phyloP scores from a whole-genome alignment of 2,797 vertebrate genomes.

The Rhinella marina region DNA sequence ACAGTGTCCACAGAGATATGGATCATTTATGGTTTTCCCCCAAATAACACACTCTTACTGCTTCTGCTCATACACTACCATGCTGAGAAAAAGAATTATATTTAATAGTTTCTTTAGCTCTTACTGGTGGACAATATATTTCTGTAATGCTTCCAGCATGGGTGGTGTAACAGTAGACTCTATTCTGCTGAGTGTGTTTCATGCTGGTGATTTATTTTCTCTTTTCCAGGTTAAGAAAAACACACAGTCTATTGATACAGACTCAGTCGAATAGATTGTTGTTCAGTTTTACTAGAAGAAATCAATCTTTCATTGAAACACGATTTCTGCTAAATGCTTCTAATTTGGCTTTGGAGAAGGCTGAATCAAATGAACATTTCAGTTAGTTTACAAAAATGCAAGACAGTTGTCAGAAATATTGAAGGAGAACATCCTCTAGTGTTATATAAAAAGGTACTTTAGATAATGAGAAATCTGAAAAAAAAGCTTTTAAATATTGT shows the following conservation, averaged over 20 bases:
- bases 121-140: neutral
- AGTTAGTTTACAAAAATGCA: neutral
- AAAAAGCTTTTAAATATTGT: neutral
- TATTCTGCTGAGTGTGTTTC: neutral
- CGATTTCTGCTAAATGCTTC: neutral
- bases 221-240: neutral
- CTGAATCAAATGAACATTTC: neutral
- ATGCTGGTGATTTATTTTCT: neutral
- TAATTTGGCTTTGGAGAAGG: neutral
- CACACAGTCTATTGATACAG: neutral
- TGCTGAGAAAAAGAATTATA: constrained; percentile 69
- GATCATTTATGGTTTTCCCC: constrained; percentile 63
- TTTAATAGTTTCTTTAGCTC: constrained; percentile 49
- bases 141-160: neutral
- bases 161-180: constrained; percentile 21
- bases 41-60: constrained; percentile 69
- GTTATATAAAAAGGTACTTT: neutral
- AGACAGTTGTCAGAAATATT: neutral
- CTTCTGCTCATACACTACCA: constrained; percentile 73
- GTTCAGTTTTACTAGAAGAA: neutral
- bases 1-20: constrained; percentile 67
- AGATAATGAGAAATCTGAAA: neutral
- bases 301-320: neutral
- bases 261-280: constrained; percentile 1
- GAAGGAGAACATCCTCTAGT: neutral